Conservation (phyloP, 1,140 invertebrate species). For the Hycleus cichorii region DNA sequence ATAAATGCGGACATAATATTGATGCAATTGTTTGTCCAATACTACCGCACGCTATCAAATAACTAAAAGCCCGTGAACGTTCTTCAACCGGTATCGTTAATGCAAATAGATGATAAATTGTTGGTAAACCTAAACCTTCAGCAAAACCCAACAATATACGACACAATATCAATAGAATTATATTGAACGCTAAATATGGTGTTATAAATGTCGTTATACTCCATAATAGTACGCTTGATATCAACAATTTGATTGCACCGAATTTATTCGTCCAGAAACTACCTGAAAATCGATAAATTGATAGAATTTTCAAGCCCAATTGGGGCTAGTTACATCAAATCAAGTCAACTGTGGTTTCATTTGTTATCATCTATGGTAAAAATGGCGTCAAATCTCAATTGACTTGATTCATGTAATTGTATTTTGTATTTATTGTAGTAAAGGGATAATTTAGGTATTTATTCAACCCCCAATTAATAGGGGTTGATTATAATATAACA, state of each 20-base stretch:
- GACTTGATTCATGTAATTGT: no score
- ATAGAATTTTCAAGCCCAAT: not conserved
- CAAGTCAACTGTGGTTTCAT: no score
- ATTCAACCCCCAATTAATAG: no score
- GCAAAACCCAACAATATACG: conserved; percentile 65
- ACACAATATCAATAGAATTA: conserved; percentile 55
- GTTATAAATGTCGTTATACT: conserved; percentile 68
- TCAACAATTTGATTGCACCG: conserved; percentile 64
- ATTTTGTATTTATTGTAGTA: no score
- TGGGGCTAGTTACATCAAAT: no score
- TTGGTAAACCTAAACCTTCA: conserved; percentile 66
- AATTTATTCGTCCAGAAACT: conserved; percentile 63
- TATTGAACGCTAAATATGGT: conserved; percentile 59
- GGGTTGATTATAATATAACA: no score
- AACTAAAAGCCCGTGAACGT: conserved; percentile 68
- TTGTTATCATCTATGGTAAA: no score
- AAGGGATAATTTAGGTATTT: no score
- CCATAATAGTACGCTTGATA: conserved; percentile 67
- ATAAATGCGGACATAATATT: conserved; percentile 57
- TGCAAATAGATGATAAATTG: conserved; percentile 74
- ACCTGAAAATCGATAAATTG: conserved; percentile 53
- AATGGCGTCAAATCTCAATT: no score
- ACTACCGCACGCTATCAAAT: conserved; percentile 65
- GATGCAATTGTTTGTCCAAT: conserved; percentile 72
- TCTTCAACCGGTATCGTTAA: conserved; percentile 67